Evolutionary conservation across 2,113 vertebrate species (phyloP), one percentile per base, ranked within the genome.

Genomic region (Aix galericulata): DNA sequence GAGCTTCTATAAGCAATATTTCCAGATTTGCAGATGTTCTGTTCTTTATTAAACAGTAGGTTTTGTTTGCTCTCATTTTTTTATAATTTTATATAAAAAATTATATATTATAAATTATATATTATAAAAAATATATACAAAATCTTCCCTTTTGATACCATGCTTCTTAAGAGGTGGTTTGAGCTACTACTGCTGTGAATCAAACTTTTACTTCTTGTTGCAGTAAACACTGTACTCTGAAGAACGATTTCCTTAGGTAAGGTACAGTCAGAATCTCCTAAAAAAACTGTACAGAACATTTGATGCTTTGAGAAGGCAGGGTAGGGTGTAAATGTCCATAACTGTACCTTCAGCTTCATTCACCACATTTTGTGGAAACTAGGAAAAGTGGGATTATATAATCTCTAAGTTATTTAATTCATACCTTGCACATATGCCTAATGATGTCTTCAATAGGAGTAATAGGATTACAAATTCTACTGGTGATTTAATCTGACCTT

Each of bases 1-100:
- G 88, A 55, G 58, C 86, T 95, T 56, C 74, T 76, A 31, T 87
- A 87, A 74, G 77, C 63, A 92, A 12, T 93, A 88, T 88, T 97
- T 97, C 67, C 90, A 94, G 75, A 82, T 85, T 22, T 69, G 42
- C 60, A 82, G 46, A 95, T 89, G 77, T 89, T 94, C 74, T 93
- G 38, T 68, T 93, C 62, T 88, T 89, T 90, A 92, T 84, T 88
- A 91, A 96, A 74, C 11, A 42, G 67, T 56, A 96, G 38, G 63
- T 89, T 97, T 90, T 87, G 17, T 90, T 78, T 81, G 23, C 15
- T 86, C 27, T 84, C 22, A 46, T 75, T 95, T 93, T 27, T 92
- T 79, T 48, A 32, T 82, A 67, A 73, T 56, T 52, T 75, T 91
- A 64, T 84, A 58, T 23, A 5, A 81, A 75, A 26, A 40, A 13